Percentiles rank a stretch among this genome's conserved stretches.
Evolutionary conservation across 2,888 invertebrate species (phyloP).

Genomic region (Meteorus colon): DNA sequence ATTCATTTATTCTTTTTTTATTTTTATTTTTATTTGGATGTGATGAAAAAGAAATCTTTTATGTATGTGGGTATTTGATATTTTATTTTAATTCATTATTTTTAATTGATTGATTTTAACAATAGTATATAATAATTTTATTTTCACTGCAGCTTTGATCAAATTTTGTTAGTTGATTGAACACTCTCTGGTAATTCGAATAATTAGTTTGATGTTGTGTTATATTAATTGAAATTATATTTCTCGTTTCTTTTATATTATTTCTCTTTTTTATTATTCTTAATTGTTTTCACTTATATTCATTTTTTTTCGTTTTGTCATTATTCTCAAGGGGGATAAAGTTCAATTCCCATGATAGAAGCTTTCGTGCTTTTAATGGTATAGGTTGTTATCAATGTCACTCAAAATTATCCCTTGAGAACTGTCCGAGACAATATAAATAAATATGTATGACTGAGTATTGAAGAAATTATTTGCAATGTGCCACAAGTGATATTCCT

Average conservation of each 20-base stretch:
- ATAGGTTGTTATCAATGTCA: conserved; percentile 52
- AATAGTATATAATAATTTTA: not conserved
- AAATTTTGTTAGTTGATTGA: conserved; percentile 8
- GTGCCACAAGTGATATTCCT: not conserved
- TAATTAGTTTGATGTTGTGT: conserved; percentile 65
- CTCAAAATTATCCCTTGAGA: conserved; percentile 57
- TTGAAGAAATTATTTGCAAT: not conserved
- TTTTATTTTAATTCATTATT: not conserved
- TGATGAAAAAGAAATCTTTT: not conserved
- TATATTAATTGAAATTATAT: conserved; percentile 52
- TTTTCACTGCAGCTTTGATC: conserved; percentile 11
- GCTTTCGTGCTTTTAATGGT: conserved; percentile 41
- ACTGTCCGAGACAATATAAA: conserved; percentile 20
- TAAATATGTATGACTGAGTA: not conserved
- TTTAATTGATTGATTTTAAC: not conserved
- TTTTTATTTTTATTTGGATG: not conserved
- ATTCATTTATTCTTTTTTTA: not conserved
- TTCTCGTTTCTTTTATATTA: conserved; percentile 14
- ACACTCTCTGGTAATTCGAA: conserved; percentile 44
- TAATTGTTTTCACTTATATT: not conserved
- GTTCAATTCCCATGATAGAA: conserved; percentile 19
- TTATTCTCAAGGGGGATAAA: not conserved
- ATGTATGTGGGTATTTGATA: not conserved
- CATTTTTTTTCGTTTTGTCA: not conserved
- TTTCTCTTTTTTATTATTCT: conserved; percentile 19